Base-by-base conservation (phyloP, 2,113 vertebrate species). In the Porphyrio hochstetteri region DNA sequence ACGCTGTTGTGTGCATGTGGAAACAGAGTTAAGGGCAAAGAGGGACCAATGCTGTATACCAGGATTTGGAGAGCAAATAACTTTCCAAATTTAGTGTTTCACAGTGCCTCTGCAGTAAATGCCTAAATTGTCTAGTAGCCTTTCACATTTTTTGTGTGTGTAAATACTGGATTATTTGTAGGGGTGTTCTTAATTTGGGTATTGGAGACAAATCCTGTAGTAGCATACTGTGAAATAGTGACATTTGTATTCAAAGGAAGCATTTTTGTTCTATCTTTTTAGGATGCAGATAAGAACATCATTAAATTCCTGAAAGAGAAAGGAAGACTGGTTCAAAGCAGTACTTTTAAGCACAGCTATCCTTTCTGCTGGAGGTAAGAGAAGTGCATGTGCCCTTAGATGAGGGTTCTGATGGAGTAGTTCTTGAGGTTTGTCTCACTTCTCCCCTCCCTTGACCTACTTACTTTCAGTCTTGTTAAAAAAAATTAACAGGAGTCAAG, bases 341-440 rank as follows among this genome's bases (percentile, higher is more conserved):
- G 98, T 90, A 97, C 87, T 28, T 98, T 98, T 94, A 99, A 99
- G 88, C 99, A 99, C 95, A 99, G 71, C 97, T 99, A 99, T 92
- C 99, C 99, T 16, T 99, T 99, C 98, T 99, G 99, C 98, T 99
- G 99, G 99, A 99, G 99, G 99, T 99, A 94, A 98, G 21, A 64
- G 12, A 55, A 86, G 31, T 65, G 23, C 50, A 5, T 24, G 8
- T 71, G 53, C 29, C 67, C 64, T 28, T 12, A 44, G 16, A 57
- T 0, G 10, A 75, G 33, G 4, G 25, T 42, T 55, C 9, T 36
- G 7, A 84, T n/a, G 20, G 25, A 76, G 4, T 60, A 60, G 3
- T 72, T 70, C 14, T 35, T 69, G 44, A 80, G 7, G 2, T 67
- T 70, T 56, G 31, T 52, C 59, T 72, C 16, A 4, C 57, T 61